Evolutionary conservation across 1,140 invertebrate genomes (phyloP), one percentile per base, ranked within the genome.

Genomic region (Formica selysi): DNA sequence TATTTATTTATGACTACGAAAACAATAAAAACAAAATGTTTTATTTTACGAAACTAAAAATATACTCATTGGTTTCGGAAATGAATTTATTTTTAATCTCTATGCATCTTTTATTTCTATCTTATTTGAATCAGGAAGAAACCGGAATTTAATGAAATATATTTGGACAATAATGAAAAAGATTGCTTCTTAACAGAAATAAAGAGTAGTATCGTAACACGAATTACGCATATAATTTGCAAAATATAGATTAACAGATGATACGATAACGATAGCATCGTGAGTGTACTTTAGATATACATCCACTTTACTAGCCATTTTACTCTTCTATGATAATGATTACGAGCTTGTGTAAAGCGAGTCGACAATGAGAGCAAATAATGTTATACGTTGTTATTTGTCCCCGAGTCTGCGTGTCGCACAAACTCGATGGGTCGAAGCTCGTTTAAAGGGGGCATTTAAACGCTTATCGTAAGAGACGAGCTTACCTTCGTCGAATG

Each of bases 321-420:
- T 44, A 61, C 26, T 3, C 10, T 65, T 10, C n/a, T 5, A n/a
- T 61, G 11, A 51, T 78, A 78, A 78, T 65, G 29, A 78, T 65
- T 48, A n/a, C 29, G 61, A 16, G 41, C 41, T 65, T n/a, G 41
- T 48, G 61, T 62, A 41, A 41, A 22, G 74, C 41, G 26, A 78
- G 29, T 29, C 26, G 76, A 64, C 19, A 51, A 29, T 38, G 26
- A 79, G 29, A 67, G 41, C 41, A 79, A 79, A 79, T 67, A 79
- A 51, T 29, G 41, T 79, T 79, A 19, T 51, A 51, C 29, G 41
- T 78, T 65, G 44, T 51, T 67, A 79, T 79, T 54, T 79, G 51
- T 32, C 5, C 3, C 44, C 62, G 76, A 67, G 62, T 79, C 29
- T 67, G 44, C 62, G 62, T 67, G 29, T 79, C 29, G 62, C n/a